phyloP scores from a whole-genome alignment of 2,797 vertebrate species.

The Acanthornis magna region DNA sequence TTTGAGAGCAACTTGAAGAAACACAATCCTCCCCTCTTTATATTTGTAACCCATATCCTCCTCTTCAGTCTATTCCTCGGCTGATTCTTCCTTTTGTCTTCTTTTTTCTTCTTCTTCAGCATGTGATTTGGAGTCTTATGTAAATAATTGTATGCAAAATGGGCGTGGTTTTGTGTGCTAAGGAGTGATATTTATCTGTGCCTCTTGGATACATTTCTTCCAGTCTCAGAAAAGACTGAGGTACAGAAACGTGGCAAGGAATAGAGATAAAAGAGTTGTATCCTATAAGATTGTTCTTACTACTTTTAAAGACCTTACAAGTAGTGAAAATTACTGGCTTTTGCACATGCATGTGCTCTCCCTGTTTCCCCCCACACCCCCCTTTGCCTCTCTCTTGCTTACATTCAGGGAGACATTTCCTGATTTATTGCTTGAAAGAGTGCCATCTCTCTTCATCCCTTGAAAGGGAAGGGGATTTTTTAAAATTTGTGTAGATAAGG shows the following conservation, averaged over 20 bases:
- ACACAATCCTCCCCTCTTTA: not conserved
- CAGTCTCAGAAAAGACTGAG: not conserved
- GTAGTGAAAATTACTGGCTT: not conserved
- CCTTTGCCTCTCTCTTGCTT: not conserved
- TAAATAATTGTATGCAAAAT: not conserved
- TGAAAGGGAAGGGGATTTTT: not conserved
- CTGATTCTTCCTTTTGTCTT: not conserved
- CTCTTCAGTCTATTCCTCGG: fast-evolving
- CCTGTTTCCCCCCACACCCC: fast-evolving
- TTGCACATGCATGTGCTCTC: fast-evolving
- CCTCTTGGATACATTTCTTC: not conserved
- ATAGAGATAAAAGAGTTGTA: not conserved
- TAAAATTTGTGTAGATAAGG: not conserved
- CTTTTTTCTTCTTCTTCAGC: not conserved
- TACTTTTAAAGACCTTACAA: not conserved
- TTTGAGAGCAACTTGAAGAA: not conserved
- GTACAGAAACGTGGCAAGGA: not conserved
- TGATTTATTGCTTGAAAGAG: not conserved
- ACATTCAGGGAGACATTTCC: not conserved
- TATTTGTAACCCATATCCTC: not conserved
- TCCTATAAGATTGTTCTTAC: not conserved
- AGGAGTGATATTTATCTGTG: not conserved
- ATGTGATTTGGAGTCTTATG: not conserved
- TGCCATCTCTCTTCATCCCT: not conserved
- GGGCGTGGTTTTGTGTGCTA: not conserved